These are phyloP conservation scores for Gallinago media DNA, from an alignment of 2,113 vertebrate species.

Conservation along the genomic window DNA sequence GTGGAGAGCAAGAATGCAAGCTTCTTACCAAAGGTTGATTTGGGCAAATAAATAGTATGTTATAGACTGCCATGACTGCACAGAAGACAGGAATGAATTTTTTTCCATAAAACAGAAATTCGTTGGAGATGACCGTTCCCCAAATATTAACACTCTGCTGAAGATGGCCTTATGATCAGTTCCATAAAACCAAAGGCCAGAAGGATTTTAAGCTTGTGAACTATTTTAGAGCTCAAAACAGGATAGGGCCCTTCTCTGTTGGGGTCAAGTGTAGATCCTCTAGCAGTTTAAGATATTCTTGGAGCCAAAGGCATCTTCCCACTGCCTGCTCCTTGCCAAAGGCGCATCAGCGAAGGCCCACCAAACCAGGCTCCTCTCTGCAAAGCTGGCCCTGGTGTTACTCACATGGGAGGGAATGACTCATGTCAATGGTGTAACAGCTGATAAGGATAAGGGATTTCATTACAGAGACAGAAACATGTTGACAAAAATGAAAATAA, in stretches of 20 bases:
- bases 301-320: not conserved
- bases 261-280: not conserved
- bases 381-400: not conserved
- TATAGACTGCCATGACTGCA: not conserved
- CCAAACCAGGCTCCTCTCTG: not conserved
- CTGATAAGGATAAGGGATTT: not conserved
- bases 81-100: not conserved
- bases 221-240: not conserved
- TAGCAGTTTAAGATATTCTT: not conserved
- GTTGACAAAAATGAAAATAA: not conserved
- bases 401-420: rapidly evolving
- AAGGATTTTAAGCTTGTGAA: not conserved
- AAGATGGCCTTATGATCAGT: not conserved
- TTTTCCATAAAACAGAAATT: not conserved
- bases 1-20: not conserved
- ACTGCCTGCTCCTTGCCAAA: not conserved
- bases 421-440: not conserved
- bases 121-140: not conserved
- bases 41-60: not conserved
- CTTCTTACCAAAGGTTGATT: not conserved
- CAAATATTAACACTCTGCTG: not conserved
- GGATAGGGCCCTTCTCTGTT: not conserved
- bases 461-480: not conserved
- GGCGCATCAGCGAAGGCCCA: not conserved
- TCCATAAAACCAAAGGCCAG: not conserved